phyloP scores from a whole-genome alignment of 2,888 invertebrate species.

The Bibio marci region DNA sequence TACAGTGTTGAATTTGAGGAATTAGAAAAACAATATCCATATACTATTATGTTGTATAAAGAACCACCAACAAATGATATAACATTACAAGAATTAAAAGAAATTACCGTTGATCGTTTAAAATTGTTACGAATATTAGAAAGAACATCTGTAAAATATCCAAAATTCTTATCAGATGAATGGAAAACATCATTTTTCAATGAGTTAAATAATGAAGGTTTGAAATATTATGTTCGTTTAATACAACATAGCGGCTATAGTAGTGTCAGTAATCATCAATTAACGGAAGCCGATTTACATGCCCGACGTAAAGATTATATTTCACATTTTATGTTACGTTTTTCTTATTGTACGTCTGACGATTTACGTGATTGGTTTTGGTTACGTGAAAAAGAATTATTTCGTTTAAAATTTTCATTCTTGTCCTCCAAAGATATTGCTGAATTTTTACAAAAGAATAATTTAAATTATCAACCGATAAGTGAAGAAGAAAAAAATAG shows the following conservation, averaged over 20 bases:
- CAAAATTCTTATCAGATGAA: constrained; percentile 44
- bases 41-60: constrained; percentile 64
- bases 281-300: constrained; percentile 42
- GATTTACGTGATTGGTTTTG: constrained; percentile 80
- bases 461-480: constrained; percentile 48
- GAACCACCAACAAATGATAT: constrained; percentile 57
- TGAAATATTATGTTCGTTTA: constrained; percentile 45
- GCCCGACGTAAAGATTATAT: constrained; percentile 65
- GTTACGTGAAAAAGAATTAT: constrained; percentile 74
- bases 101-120: constrained; percentile 66
- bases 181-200: constrained; percentile 44
- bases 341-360: constrained; percentile 79
- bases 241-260: constrained; percentile 35
- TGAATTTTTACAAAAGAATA: constrained; percentile 47
- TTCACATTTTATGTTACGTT: constrained; percentile 80
- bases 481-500: constrained; percentile 47
- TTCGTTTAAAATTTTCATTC: constrained; percentile 58
- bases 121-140: constrained; percentile 63
- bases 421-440: constrained; percentile 39
- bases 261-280: constrained; percentile 9
- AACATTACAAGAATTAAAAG: constrained; percentile 70
- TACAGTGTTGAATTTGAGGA: constrained; percentile 25
- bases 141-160: constrained; percentile 46
- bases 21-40: constrained; percentile 43
- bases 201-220: constrained; percentile 48